Evolutionary conservation across 2,797 vertebrate species (phyloP).

Genomic region (Champsocephalus gunnari): DNA sequence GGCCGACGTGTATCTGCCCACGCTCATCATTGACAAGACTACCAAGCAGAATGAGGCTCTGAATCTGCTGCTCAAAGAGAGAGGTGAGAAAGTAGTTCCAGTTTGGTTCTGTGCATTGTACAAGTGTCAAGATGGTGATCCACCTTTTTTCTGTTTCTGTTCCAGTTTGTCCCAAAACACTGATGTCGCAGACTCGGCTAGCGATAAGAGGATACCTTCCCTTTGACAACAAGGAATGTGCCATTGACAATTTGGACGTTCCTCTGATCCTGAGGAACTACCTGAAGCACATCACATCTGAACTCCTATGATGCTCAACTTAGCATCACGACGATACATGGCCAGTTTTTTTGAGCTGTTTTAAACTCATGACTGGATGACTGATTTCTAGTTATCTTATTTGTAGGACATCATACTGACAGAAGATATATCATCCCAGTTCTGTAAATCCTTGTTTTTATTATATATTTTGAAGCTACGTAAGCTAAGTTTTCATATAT

Average conservation of each 20-base stretch:
- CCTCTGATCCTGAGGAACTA: conserved; percentile 89
- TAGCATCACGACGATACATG: background rate
- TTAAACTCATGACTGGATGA: conserved; percentile 6
- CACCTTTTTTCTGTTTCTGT: conserved; percentile 20
- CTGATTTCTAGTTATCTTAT: background rate
- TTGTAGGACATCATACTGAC: background rate
- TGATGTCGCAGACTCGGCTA: conserved; percentile 92
- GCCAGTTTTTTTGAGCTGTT: conserved; percentile 23
- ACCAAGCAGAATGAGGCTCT: conserved; percentile 84
- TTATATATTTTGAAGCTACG: background rate
- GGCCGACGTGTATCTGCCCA: conserved; percentile 90
- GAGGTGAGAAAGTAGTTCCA: conserved; percentile 83
- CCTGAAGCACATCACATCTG: conserved; percentile 82
- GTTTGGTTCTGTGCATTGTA: background rate
- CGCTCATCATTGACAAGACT: conserved; percentile 71
- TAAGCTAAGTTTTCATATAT: background rate
- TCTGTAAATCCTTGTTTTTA: conserved; percentile 19
- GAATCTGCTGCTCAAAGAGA: conserved; percentile 87
- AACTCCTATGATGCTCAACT: conserved; percentile 34
- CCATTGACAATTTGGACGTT: conserved; percentile 83
- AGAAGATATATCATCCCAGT: background rate
- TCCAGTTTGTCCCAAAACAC: conserved; percentile 89
- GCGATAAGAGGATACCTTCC: conserved; percentile 83
- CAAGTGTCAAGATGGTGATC: background rate
- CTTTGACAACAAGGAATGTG: conserved; percentile 54